phyloP scores from a whole-genome alignment of 2,888 invertebrate genomes.

The Aphodius sticticus region DNA sequence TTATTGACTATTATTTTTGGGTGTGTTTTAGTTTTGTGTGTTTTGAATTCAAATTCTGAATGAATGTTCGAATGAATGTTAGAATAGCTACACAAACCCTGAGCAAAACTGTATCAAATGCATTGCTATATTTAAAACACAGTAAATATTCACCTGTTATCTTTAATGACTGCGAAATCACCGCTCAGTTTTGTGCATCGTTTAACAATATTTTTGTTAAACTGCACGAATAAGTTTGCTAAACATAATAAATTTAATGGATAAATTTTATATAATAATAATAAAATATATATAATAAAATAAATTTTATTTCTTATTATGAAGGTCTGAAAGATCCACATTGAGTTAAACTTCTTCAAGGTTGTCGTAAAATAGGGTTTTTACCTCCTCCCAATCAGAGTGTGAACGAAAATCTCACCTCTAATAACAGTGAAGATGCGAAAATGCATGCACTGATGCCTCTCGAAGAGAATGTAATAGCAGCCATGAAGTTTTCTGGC shows the following conservation, averaged over 20 bases:
- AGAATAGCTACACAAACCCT: slow-evolving; percentile 44
- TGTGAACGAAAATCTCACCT: no score
- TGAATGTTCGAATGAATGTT: slow-evolving; percentile 46
- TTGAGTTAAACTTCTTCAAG: slow-evolving; percentile 14
- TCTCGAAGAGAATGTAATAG: no score
- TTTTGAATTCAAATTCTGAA: no score
- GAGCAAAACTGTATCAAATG: slow-evolving; percentile 43
- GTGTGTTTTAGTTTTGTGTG: no score
- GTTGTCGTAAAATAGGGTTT: no score
- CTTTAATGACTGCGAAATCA: slow-evolving; percentile 24
- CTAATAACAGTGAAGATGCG: no score
- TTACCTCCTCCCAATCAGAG: no score
- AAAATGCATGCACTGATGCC: no score
- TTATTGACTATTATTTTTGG: no score
- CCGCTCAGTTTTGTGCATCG: slow-evolving; percentile 22
- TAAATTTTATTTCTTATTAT: background rate
- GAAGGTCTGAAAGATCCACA: slow-evolving; percentile 10
- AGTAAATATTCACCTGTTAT: background rate
- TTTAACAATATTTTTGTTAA: slow-evolving; percentile 42
- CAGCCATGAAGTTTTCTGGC: no score
- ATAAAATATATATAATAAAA: background rate
- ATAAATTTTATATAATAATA: background rate
- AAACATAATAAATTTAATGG: slow-evolving; percentile 20
- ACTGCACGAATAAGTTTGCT: no score
- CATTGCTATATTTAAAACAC: slow-evolving; percentile 36